Conservation (phyloP, 2,888 invertebrate genomes). For the Parnassius smintheus region DNA sequence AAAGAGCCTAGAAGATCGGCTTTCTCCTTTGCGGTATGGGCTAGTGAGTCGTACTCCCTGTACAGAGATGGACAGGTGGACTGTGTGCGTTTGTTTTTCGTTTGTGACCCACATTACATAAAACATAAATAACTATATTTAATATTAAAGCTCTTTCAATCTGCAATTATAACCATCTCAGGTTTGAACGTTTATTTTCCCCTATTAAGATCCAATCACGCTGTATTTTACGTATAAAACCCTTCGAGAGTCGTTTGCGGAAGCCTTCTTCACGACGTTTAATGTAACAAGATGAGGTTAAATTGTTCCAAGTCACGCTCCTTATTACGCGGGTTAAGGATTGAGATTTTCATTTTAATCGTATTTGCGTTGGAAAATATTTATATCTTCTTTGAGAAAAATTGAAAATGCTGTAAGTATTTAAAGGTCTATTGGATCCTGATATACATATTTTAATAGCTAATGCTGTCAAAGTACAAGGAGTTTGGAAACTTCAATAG, state of each 20-base stretch:
- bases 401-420: conserved; percentile 33
- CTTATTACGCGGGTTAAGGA: conserved; percentile 66
- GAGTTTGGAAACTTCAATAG: neutral
- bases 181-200: conserved; percentile 7
- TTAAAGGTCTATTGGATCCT: conserved; percentile 14
- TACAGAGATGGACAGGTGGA: no score
- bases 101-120: no score
- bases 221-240: conserved; percentile 21
- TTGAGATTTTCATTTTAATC: conserved; percentile 73
- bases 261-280: conserved; percentile 46
- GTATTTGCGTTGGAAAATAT: conserved; percentile 65
- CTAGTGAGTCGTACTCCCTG: no score
- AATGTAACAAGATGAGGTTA: conserved; percentile 67
- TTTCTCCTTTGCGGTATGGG: no score
- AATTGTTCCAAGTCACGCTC: conserved; percentile 72
- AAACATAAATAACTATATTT: no score
- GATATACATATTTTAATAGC: conserved; percentile 21
- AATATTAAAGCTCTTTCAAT: neutral
- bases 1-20: no score
- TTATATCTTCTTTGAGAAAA: conserved; percentile 46
- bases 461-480: neutral
- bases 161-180: neutral
- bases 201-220: neutral
- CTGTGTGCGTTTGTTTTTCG: no score
- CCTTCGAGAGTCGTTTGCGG: conserved; percentile 47